Evolutionary conservation across 1,140 invertebrate genomes (phyloP), one percentile per base, ranked within the genome.

Genomic region (Calephelis virginiensis): DNA sequence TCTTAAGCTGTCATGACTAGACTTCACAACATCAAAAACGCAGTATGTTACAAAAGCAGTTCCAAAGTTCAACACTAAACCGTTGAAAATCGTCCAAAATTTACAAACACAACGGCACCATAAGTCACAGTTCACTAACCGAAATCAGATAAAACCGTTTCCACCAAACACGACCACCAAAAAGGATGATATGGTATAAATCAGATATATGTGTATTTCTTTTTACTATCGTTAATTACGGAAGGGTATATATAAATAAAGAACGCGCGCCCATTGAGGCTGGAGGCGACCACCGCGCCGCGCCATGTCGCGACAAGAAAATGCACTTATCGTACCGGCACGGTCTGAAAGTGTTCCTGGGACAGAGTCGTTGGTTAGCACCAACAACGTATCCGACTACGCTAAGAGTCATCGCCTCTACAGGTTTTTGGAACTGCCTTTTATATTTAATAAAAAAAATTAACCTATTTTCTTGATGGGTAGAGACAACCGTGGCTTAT

Each of bases 141-240:
- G 50, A 53, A 53, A 53, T 53, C 50, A 53, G 50, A 53, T 53
- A 53, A 75, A 74, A 75, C 71, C 37, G 71, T 77, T 79, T 75
- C 69, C 67, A 70, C 69, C 68, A 68, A 53, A 53, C 13, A 53
- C 50, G 9, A 53, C 50, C 50, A 53, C 50, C 66, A 64, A 81
- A 76, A 75, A 77, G 75, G 68, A 72, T 56, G 50, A 56, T 56
- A 70, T 66, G 76, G 76, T 82, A 86, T 86, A 86, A 86, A 86
- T 85, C 83, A 85, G 82, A 76, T 78, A 82, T 83, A 81, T 84
- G 80, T 82, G 75, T 83, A 79, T 85, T 85, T 84, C 76, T 82
- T 85, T 86, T 85, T 85, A 85, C 82, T 86, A 85, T 85, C 78
- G 83, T 89, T 89, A 87, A 89, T 87, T 89, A 87, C 83, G 81